Percentiles rank a stretch among this genome's conserved stretches.
Conservation (phyloP, 2,113 vertebrate genomes). For the Camelus dromedarius region DNA sequence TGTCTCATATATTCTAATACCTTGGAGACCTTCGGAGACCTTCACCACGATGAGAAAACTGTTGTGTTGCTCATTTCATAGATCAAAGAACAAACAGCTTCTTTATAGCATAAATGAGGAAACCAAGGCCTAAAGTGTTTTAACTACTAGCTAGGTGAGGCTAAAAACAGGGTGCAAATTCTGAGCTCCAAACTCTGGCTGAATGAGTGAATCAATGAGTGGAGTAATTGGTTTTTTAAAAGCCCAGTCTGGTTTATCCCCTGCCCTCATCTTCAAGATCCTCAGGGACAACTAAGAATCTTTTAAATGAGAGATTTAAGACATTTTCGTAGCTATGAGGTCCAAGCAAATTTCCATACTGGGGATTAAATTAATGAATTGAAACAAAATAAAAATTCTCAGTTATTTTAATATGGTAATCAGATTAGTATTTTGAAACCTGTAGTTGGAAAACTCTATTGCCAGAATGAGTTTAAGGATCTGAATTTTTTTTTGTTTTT, state of each 20-base stretch:
- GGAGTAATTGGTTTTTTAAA: not conserved
- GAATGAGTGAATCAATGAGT: not conserved
- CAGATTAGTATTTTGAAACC: not conserved
- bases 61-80: not conserved
- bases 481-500: not conserved
- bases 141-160: not conserved
- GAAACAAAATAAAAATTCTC: not conserved
- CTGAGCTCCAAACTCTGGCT: not conserved
- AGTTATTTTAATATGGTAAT: conserved; percentile 23
- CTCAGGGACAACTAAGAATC: not conserved
- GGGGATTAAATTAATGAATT: not conserved
- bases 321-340: not conserved
- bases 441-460: not conserved
- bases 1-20: not conserved
- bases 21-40: not conserved
- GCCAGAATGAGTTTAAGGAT: not conserved
- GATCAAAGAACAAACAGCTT: not conserved
- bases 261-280: not conserved
- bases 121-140: not conserved
- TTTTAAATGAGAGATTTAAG: conserved; percentile 16
- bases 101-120: not conserved
- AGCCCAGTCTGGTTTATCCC: not conserved
- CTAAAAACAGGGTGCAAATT: conserved; percentile 14
- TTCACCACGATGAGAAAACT: not conserved
- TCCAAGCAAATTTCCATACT: not conserved